Conservation (phyloP, 2,888 invertebrate genomes). For the Drosophila mulleri region DNA sequence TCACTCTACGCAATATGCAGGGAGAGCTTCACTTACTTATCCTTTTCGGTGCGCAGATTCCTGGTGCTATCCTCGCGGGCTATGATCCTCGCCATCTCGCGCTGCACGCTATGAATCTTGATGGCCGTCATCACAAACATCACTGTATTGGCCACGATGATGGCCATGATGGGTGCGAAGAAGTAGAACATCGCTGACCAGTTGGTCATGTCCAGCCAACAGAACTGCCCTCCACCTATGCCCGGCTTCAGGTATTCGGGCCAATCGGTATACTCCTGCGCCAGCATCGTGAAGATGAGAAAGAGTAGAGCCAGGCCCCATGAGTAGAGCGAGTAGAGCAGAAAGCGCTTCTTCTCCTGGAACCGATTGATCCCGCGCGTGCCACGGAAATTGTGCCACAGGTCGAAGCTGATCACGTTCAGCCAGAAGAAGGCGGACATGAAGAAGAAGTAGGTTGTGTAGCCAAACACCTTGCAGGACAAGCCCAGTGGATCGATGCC, state of each 20-base stretch:
- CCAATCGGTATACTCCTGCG: constrained; percentile 77
- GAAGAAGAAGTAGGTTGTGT: constrained; percentile 91
- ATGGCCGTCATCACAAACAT: constrained; percentile 84
- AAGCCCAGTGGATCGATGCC: constrained; percentile 41
- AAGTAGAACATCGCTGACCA: constrained; percentile 84
- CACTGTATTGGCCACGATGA: constrained; percentile 81
- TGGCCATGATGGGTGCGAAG: constrained; percentile 80
- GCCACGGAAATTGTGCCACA: constrained; percentile 88
- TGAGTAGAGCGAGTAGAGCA: constrained; percentile 82
- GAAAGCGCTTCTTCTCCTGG: constrained; percentile 83
- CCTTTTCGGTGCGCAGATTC: constrained; percentile 83
- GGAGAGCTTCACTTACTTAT: constrained; percentile 71
- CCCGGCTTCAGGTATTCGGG: constrained; percentile 85
- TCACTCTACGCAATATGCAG: background rate
- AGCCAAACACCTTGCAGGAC: constrained; percentile 84
- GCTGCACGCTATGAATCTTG: constrained; percentile 83
- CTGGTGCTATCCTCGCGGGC: constrained; percentile 82
- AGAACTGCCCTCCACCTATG: constrained; percentile 86
- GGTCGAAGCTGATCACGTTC: constrained; percentile 94
- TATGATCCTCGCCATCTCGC: constrained; percentile 83
- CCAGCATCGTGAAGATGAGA: constrained; percentile 72
- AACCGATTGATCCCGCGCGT: constrained; percentile 80
- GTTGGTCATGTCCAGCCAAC: constrained; percentile 86
- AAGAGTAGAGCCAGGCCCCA: constrained; percentile 82
- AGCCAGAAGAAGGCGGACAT: constrained; percentile 94